Conservation (phyloP, 2,113 vertebrate genomes). For the Cromileptes altivelis region DNA sequence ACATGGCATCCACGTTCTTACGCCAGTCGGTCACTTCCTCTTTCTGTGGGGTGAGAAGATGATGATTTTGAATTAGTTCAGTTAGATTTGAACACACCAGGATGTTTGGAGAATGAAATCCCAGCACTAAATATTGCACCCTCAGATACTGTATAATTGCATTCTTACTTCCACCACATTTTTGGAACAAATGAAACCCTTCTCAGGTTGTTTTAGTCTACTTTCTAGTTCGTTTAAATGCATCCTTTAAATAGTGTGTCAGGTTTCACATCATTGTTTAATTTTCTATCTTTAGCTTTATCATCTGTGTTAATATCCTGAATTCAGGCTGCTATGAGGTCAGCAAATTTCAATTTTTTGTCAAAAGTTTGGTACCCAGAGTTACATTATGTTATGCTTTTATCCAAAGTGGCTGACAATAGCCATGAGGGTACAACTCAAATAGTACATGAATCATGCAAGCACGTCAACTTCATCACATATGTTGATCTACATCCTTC, state of each 20-base stretch:
- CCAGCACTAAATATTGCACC: neutral
- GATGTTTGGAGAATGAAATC: neutral
- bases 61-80: neutral
- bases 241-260: neutral
- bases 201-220: neutral
- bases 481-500: too few species aligned
- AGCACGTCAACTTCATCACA: too few species aligned
- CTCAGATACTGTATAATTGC: neutral
- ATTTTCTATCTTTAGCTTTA: neutral
- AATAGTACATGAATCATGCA: too few species aligned
- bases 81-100: neutral
- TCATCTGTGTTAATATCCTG: neutral
- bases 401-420: too few species aligned
- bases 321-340: too few species aligned
- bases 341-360: neutral
- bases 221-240: neutral
- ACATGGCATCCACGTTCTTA: constrained; percentile 88
- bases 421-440: too few species aligned
- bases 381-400: neutral
- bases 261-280: constrained; percentile 4
- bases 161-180: neutral
- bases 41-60: constrained; percentile 63
- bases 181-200: neutral
- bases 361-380: neutral
- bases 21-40: constrained; percentile 87